Evolutionary conservation across 2,797 vertebrate species (phyloP), one percentile per base, ranked within the genome.

Genomic region (Iguana delicatissima): DNA sequence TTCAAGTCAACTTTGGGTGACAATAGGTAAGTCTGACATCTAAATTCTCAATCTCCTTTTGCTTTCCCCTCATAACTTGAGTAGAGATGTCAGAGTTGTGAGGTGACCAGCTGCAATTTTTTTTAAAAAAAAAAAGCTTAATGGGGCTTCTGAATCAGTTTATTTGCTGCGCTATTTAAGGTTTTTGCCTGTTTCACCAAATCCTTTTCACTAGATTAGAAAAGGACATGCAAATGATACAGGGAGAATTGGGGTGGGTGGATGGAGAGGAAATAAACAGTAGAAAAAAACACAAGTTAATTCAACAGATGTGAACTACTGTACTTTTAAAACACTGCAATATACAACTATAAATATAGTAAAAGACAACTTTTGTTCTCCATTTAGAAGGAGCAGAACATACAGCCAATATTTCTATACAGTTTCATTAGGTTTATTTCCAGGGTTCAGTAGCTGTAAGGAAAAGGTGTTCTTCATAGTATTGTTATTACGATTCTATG

Each of bases 121-220:
- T 29, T 64, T 26, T 42, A 4, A 22, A 62, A 90, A 86, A 52
- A 52, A 69, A 95, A 88, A 46, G 89, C 92, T 97, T 99, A 99
- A 95, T 98, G 98, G 93, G 98, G 98, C 95, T 98, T 98, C 95
- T 98, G 98, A 91, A 99, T 98, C 93, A 99, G 97, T 97, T 98
- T 99, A 96, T 98, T 98, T 91, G 98, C 99, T 93, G 97, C 97
- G 10, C 98, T 98, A 96, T 98, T 99, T 97, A 99, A 97, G 97
- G 97, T 98, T 96, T 98, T 98, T 97, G 99, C 99, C 98, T 99
- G 99, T 97, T 99, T 99, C 98, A 98, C 98, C 98, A 98, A 97
- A 97, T 99, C 98, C 97, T 98, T 99, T 97, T 99, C 99, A 96
- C 99, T 99, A 95, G 92, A 64, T 85, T 88, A 92, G 9, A 32